Percentiles rank a stretch among this genome's conserved stretches.
Conservation (phyloP, 2,113 vertebrate genomes). For the Monarcha castaneiventris region DNA sequence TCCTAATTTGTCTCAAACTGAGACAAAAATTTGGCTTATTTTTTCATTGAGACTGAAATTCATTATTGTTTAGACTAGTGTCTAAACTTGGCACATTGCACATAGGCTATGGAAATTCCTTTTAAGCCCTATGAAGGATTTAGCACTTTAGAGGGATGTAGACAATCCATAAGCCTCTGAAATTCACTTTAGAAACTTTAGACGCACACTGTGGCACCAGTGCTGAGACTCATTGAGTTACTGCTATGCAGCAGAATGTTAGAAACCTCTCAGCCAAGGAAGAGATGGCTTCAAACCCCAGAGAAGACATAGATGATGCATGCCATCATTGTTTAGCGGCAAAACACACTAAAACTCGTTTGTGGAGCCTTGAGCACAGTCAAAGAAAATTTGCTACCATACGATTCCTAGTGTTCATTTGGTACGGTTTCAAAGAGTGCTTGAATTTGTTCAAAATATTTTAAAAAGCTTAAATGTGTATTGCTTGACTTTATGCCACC, state of each 20-base stretch:
- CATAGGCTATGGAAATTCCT: neutral
- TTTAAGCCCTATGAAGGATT: neutral
- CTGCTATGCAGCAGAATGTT: neutral
- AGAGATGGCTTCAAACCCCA: neutral
- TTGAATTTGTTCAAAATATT: neutral
- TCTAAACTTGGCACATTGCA: neutral
- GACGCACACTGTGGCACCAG: neutral
- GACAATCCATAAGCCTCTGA: neutral
- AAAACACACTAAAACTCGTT: neutral
- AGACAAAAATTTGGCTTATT: neutral
- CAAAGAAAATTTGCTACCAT: neutral
- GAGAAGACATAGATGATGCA: neutral
- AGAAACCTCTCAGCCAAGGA: neutral
- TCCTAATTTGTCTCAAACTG: neutral
- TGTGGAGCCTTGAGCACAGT: neutral
- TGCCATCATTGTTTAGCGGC: neutral
- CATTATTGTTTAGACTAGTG: slow-evolving; percentile 9
- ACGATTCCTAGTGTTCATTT: neutral
- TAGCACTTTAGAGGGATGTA: neutral
- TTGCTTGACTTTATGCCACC: neutral
- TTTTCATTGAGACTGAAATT: slow-evolving; percentile 5
- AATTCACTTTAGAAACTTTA: slow-evolving; percentile 5
- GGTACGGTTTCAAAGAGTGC: neutral
- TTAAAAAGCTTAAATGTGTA: neutral
- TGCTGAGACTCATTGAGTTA: neutral